Conservation (phyloP, 2,888 invertebrate genomes). For the Anodontia alba region DNA sequence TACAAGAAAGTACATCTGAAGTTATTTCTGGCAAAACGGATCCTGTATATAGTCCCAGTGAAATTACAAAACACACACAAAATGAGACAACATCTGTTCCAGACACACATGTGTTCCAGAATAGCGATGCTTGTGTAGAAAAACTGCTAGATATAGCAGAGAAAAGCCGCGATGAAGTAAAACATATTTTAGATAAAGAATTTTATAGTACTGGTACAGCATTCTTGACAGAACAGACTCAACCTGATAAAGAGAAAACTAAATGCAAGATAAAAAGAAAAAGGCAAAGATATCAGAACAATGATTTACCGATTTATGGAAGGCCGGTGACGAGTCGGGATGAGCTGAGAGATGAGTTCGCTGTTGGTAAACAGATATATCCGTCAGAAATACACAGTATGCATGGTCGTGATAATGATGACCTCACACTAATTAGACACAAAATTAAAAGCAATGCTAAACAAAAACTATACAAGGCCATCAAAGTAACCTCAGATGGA, state of each 20-base stretch:
- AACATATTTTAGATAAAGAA: neutral
- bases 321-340: neutral
- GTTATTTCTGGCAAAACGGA: neutral
- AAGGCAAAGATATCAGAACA: neutral
- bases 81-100: neutral
- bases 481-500: neutral
- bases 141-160: neutral
- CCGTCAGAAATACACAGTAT: neutral
- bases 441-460: neutral
- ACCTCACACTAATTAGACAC: neutral
- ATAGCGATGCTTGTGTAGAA: constrained; percentile 17
- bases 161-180: neutral
- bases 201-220: neutral
- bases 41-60: neutral
- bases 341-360: neutral
- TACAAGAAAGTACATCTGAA: neutral
- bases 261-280: neutral
- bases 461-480: neutral
- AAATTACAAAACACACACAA: too few species aligned
- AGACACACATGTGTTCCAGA: constrained; percentile 1
- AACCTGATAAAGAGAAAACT: neutral
- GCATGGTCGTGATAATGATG: neutral
- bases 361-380: neutral
- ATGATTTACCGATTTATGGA: neutral
- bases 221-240: neutral